Evolutionary conservation across 2,888 invertebrate species (phyloP), one percentile per base, ranked within the genome.

Genomic region (Xanthia icteritia): DNA sequence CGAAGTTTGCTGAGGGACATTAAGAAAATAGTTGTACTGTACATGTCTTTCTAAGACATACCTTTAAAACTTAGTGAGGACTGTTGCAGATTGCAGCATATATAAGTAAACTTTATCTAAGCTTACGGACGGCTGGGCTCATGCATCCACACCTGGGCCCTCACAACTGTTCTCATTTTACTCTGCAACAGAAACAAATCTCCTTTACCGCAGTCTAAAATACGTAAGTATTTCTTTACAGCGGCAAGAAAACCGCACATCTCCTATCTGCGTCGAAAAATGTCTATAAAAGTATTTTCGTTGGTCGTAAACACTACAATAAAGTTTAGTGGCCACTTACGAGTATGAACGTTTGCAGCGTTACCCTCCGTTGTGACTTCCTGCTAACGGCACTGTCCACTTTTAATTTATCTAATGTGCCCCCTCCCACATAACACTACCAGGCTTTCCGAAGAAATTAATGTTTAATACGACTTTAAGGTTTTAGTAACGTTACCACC

Each of bases 241-340:
- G 66, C 76, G 58, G 66, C 68, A 74, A 81, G 77, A 70, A 82
- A 86, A 89, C 81, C 84, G 79, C 81, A 89, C 83, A 83, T 88
- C 86, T 88, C 87, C 86, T 89, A 82, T 84, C 85, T 86, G 73
- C 80, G 85, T 81, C 86, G 89, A 90, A 91, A 90, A 91, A 90
- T 91, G 81, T 86, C 89, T 84, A 89, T 90, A 91, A 90, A 88
- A 87, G 86, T 84, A 86, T 88, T 87, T 87, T 86, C 70, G 86
- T 84, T 54, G 90, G 87, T 93, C 94, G 93, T 95, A 95, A 95
- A 95, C 94, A 94, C 92, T 91, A 94, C 92, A 94, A 94, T 95
- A 94, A 94, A 94, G 92, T 94, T 95, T 94, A 94, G 94, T 94
- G 90, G 92, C 93, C 94, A 94, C 94, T 95, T 93, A 91, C 89